Evolutionary conservation across 2,888 invertebrate species (phyloP), one percentile per base, ranked within the genome.

Genomic region (Ptychoptera albimana): DNA sequence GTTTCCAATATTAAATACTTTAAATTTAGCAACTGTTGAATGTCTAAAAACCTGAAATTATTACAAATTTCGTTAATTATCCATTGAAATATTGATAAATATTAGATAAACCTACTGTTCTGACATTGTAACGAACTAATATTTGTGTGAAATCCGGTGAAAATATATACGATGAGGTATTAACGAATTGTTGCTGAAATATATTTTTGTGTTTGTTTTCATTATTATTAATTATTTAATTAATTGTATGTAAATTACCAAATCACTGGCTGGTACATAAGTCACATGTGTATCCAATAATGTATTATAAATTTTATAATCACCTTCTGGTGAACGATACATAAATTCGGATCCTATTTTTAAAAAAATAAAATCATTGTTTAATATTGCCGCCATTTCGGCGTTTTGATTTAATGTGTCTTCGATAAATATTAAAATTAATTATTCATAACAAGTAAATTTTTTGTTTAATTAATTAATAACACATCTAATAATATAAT

Each of bases 1-100:
- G 39, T 59, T 66, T 42, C 64, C 67, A 44, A 75, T 68, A 54
- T 77, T 70, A 53, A 74, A 76, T 1, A 81, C 64, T 32, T 72
- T 71, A 57, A 74, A 82, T 53, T 73, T 72, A 1, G 77, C 75
- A 12, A 72, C 65, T 11, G 66, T 67, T 2, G 83, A 82, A 57
- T 82, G 75, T 35, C 82, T 23, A 23, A 23, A 23, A 23, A 23
- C 7, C 23, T 23, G 23, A 23, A 23, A 23, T 5, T 23, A 34
- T 8, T n/a, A n/a, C 1, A 8, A n/a, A 37, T 15, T 6, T 37
- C 14, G 16, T 37, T 10, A 37, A 14, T n/a, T n/a, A n/a, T n/a
- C n/a, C n/a, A n/a, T n/a, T n/a, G 8, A 13, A 8, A 12, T 37
- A 8, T 14, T 7, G 4, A 23, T 3, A 23, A 7, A 23, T 23